These are phyloP conservation scores for Leucosticte australis DNA, from an alignment of 2,113 vertebrate genomes.

Conservation along the genomic window DNA sequence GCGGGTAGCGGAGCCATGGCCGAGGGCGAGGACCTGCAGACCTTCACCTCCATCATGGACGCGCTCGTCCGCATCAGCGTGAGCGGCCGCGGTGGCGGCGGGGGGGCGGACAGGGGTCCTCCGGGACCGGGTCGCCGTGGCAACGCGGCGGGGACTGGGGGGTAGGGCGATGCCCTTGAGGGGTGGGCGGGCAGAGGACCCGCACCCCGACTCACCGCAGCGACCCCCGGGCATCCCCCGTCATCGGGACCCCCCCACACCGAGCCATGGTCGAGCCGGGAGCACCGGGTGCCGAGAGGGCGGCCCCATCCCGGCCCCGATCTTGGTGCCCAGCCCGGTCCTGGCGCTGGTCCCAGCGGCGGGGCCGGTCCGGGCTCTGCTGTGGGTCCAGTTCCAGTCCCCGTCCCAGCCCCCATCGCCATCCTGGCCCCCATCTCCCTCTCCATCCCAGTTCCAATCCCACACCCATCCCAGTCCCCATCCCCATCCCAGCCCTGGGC, in stretches of 20 bases:
- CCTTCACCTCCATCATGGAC: slow-evolving; percentile 92
- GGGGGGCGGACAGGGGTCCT: neutral
- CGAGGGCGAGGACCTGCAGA: slow-evolving; percentile 87
- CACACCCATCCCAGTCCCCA: neutral
- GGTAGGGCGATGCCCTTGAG: slow-evolving; percentile 1
- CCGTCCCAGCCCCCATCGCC: neutral
- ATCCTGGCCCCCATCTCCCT: neutral
- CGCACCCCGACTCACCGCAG: neutral
- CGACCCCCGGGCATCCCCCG: neutral
- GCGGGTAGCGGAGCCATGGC: slow-evolving; percentile 77
- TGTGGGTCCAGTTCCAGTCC: neutral
- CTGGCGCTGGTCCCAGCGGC: neutral
- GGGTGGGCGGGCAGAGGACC: neutral
- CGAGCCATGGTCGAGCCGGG: neutral
- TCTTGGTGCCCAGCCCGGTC: neutral
- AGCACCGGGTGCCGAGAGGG: neutral
- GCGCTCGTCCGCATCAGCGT: slow-evolving; percentile 91
- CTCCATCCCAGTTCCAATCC: neutral
- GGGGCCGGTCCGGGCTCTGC: neutral
- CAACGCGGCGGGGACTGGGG: neutral
- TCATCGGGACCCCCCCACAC: neutral
- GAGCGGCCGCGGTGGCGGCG: slow-evolving; percentile 64
- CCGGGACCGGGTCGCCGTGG: neutral
- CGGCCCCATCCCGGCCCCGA: neutral
- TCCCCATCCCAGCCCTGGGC: neutral